Percentiles rank a stretch among this genome's conserved stretches.
Conservation (phyloP, 2,888 invertebrate species). For the Rugalucina vietnamica region DNA sequence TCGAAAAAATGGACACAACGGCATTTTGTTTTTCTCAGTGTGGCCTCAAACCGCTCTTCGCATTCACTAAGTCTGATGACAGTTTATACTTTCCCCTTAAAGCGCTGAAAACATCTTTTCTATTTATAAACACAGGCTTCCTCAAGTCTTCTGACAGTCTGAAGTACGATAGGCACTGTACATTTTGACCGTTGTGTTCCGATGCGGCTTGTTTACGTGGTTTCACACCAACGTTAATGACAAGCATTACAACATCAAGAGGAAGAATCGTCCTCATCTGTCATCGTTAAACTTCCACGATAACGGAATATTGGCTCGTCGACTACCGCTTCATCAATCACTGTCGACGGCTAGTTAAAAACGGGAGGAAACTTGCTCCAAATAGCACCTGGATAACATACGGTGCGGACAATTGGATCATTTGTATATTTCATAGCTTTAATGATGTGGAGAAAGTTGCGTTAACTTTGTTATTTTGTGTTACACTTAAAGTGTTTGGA, state of each 20-base stretch:
- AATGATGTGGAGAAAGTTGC: no score
- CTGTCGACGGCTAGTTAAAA: background rate
- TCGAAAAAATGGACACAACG: no score
- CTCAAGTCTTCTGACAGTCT: background rate
- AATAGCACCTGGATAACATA: background rate
- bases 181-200: background rate
- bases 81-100: background rate
- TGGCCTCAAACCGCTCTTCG: background rate
- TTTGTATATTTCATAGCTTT: no score
- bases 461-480: no score
- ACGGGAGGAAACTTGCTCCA: background rate
- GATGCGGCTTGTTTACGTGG: background rate
- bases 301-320: constrained; percentile 2
- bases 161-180: background rate
- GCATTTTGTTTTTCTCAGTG: no score
- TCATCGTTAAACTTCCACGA: background rate
- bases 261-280: background rate
- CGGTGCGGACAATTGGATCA: no score
- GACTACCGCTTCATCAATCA: background rate
- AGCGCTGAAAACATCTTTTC: background rate
- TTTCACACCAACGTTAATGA: background rate
- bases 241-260: background rate
- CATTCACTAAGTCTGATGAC: background rate
- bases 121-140: background rate
- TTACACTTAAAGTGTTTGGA: no score